A percentile compares a stretch with the other conserved stretches of the same genome.
These are phyloP conservation scores for Whitmania pigra DNA, from an alignment of 1,140 invertebrate genomes.

Conservation along the genomic window DNA sequence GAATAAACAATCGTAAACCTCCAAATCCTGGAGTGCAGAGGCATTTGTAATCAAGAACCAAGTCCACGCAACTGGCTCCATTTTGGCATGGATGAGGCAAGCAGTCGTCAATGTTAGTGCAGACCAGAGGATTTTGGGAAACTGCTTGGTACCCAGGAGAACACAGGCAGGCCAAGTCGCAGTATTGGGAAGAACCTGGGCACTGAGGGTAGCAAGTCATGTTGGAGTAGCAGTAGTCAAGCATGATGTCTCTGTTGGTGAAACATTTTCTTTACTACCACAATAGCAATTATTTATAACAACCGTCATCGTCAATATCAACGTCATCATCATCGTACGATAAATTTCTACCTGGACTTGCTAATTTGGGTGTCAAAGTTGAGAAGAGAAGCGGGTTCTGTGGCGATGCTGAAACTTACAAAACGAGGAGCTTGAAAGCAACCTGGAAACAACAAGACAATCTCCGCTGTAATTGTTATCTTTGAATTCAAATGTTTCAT, in stretches of 20 bases:
- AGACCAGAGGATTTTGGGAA: slow-evolving; percentile 1
- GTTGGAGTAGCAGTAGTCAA: slow-evolving; percentile 13
- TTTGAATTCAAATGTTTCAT: neutral
- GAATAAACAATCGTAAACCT: neutral
- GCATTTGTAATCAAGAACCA: slow-evolving; percentile 33
- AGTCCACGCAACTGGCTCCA: slow-evolving; percentile 60
- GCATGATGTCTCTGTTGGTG: slow-evolving; percentile 5
- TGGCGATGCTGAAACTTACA: slow-evolving; percentile 17
- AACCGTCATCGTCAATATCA: neutral
- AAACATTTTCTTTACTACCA: neutral
- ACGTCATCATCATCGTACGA: too few species aligned
- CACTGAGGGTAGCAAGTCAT: slow-evolving; percentile 16
- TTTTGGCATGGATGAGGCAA: slow-evolving; percentile 74
- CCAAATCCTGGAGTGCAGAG: slow-evolving; percentile 28
- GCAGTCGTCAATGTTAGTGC: slow-evolving; percentile 31
- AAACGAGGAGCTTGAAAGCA: slow-evolving; percentile 23
- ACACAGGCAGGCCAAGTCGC: slow-evolving; percentile 18
- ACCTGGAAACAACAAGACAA: neutral
- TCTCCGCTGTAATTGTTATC: neutral
- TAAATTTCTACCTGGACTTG: slow-evolving; percentile 8
- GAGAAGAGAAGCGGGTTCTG: slow-evolving; percentile 20
- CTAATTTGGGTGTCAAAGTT: slow-evolving; percentile 19
- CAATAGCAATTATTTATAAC: neutral
- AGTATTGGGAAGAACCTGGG: slow-evolving; percentile 14
- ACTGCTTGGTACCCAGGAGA: slow-evolving; percentile 13